phyloP scores from a whole-genome alignment of 1,140 invertebrate genomes.

The Zaprionus tsacasi region DNA sequence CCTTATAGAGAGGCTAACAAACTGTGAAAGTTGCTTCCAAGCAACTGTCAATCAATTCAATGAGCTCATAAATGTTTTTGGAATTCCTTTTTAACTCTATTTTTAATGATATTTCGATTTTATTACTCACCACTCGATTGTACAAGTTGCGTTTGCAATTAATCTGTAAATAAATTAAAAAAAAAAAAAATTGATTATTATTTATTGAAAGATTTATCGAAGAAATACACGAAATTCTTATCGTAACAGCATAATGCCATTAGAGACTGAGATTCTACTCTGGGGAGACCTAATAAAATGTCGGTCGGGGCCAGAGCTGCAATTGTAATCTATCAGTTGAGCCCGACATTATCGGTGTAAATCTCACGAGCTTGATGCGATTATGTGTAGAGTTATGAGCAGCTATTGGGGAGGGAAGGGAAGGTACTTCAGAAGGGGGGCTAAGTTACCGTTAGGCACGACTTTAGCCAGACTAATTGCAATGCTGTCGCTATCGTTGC shows the following conservation, averaged over 20 bases:
- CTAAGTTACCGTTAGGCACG: constrained; percentile 73
- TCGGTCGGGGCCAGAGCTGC: constrained; percentile 25
- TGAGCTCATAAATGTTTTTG: constrained; percentile 1
- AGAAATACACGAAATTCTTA: background rate
- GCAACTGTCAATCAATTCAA: constrained; percentile 6
- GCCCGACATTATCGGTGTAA: constrained; percentile 70
- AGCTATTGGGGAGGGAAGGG: constrained; percentile 5
- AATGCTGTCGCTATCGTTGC: constrained; percentile 27
- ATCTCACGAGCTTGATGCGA: constrained; percentile 73
- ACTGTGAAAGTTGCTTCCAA: constrained; percentile 23
- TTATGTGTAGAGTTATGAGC: constrained; percentile 60
- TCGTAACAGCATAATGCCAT: constrained; percentile 60
- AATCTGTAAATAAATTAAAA: constrained; percentile 52
- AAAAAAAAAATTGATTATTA: constrained; percentile 27
- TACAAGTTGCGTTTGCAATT: constrained; percentile 47
- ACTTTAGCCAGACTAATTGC: constrained; percentile 80
- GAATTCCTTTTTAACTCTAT: background rate
- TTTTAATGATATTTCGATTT: background rate
- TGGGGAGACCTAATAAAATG: constrained; percentile 26
- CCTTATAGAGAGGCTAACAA: constrained; percentile 10
- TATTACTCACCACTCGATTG: constrained; percentile 49
- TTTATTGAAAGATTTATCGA: background rate
- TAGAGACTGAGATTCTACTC: constrained; percentile 27
- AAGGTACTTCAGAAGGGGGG: background rate
- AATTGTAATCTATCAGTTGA: constrained; percentile 69